Base-by-base conservation (phyloP, 1,140 invertebrate genomes). In the Bicyclus anynana region DNA sequence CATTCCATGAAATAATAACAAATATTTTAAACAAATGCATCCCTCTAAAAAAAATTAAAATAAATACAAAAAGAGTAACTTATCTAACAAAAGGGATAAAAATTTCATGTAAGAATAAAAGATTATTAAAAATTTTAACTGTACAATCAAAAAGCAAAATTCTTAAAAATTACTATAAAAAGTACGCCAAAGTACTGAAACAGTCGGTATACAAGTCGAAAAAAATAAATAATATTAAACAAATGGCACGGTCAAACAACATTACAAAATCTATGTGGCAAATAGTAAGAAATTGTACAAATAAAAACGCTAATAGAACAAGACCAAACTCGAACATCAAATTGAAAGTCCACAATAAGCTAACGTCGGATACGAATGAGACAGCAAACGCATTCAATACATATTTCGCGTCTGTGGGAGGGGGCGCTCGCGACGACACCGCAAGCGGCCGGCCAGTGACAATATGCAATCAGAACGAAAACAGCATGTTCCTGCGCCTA, bases 71-170 rank as follows among this genome's bases (percentile, higher is more conserved):
- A 2, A 1, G 5, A 40, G 9, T 40, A 5, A 5, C 13, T 9
- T 1, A 37, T 55, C 26, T 69, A 49, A 65, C 62, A 7, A 37
- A 17, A 35, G 62, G 67, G 9, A 62, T 69, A 53, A 60, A 60
- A 62, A 55, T 40, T 26, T 65, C 59, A n/a, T 62, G 67, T 38
- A 56, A 63, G 55, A 58, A 60, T 59, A 69, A 69, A 63, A 49
- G 63, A 52, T 23, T 66, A 16, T 48, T 66, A 20, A 69, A 61
- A 55, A 62, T 65, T 35, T 16, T 58, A 6, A 38, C 37, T 38
- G 26, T 37, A n/a, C 40, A 53, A 21, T 60, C 42, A 38, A 61
- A 61, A 26, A 63, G 60, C 29, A 50, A 47, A 16, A 63, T 57
- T 5, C 21, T 63, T 46, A 27, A 29, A 54, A 37, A 44, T 20